Evolutionary conservation across 2,888 invertebrate genomes (phyloP).

Genomic region (Luffia ferchaultella): DNA sequence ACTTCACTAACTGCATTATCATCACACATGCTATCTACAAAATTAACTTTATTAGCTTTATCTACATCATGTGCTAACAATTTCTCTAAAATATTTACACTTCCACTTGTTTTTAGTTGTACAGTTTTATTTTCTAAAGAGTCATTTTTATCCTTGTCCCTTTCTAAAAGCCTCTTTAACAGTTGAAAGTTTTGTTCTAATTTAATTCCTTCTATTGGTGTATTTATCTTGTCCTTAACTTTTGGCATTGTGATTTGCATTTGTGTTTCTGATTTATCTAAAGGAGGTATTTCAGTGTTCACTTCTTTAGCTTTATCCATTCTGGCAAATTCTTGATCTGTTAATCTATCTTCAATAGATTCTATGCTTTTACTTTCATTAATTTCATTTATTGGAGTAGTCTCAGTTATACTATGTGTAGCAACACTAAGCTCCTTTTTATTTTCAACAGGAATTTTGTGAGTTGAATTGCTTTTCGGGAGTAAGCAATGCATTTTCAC

Average conservation of each 20-base stretch:
- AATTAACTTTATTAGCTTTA: neutral
- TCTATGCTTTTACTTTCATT: neutral
- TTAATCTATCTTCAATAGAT: neutral
- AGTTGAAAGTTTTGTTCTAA: constrained; percentile 48
- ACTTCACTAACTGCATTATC: neutral
- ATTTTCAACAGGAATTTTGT: neutral
- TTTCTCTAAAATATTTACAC: constrained; percentile 10
- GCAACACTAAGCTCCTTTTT: neutral
- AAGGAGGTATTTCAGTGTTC: neutral
- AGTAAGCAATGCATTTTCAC: neutral
- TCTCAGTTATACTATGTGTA: too few species aligned
- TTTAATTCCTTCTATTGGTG: neutral
- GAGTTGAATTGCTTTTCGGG: neutral
- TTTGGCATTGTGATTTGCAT: neutral
- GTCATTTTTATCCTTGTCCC: constrained; percentile 28
- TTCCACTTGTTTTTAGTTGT: constrained; percentile 20
- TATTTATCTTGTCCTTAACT: neutral
- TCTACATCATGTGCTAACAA: neutral
- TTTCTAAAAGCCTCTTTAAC: constrained; percentile 47
- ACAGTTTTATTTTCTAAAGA: constrained; percentile 28
- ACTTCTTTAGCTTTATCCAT: neutral
- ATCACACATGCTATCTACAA: neutral
- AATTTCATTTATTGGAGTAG: neutral
- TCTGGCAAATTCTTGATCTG: neutral
- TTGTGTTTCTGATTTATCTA: neutral